These are phyloP conservation scores for Hemiscyllium ocellatum DNA, from an alignment of 2,113 vertebrate genomes.

Conservation along the genomic window DNA sequence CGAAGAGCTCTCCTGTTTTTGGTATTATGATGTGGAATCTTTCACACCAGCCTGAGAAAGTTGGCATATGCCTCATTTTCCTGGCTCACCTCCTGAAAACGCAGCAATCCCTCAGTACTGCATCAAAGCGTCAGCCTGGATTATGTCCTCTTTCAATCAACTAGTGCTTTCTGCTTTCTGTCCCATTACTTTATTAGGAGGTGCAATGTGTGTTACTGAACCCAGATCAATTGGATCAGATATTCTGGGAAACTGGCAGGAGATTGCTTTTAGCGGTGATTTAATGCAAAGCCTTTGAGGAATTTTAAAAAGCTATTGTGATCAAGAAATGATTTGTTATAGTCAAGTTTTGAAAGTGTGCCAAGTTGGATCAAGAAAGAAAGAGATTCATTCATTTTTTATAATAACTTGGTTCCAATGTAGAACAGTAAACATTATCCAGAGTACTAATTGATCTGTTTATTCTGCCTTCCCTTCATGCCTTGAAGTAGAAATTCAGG, in stretches of 20 bases:
- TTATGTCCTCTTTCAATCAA: neutral
- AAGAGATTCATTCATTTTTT: conserved; percentile 15
- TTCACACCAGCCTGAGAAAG: neutral
- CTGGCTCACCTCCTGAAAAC: neutral
- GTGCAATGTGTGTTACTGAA: neutral
- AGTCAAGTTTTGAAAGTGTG: neutral
- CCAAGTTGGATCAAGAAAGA: conserved; percentile 25
- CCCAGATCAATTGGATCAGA: conserved; percentile 8
- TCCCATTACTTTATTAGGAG: neutral
- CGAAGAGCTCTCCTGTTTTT: neutral
- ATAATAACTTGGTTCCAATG: neutral
- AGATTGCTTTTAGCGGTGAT: neutral
- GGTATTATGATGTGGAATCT: neutral
- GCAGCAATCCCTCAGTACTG: neutral
- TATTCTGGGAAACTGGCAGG: conserved; percentile 16
- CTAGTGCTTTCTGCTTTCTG: neutral
- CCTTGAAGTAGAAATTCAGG: neutral
- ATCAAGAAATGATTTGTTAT: conserved; percentile 20
- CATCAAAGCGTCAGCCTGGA: neutral
- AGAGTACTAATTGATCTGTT: neutral
- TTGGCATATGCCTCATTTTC: neutral
- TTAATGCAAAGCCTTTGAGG: conserved; percentile 18
- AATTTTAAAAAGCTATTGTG: conserved; percentile 28
- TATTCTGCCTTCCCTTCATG: neutral
- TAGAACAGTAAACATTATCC: neutral